Conservation (phyloP, 2,113 vertebrate species). For the Mastomys natalensis region DNA sequence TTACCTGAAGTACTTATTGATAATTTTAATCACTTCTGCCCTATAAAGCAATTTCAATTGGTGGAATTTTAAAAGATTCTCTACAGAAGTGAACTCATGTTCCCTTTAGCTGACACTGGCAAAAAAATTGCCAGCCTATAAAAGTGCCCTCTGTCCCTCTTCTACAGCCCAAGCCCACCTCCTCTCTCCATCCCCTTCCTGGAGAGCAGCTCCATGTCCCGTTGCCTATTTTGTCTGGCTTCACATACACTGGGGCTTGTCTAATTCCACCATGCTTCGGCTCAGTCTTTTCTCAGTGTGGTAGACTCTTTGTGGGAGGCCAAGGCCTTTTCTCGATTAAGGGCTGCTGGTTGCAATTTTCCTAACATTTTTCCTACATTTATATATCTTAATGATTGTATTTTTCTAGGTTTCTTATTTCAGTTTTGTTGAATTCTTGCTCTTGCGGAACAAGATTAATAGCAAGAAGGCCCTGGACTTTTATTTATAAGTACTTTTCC, state of each 20-base stretch:
- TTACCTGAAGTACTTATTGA: conserved; percentile 69
- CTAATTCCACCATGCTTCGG: not conserved
- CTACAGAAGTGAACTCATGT: not conserved
- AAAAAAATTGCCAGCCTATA: not conserved
- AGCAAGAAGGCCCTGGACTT: conserved; percentile 30
- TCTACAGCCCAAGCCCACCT: not conserved
- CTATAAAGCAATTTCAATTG: conserved; percentile 41
- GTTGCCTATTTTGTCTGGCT: not conserved
- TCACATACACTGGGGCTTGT: not conserved
- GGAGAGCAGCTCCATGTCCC: not conserved
- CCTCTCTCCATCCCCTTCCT: not conserved
- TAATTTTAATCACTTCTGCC: conserved; percentile 66
- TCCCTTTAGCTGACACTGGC: not conserved
- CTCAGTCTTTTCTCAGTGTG: not conserved
- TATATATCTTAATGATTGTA: conserved; percentile 61
- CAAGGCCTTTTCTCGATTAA: conserved; percentile 65
- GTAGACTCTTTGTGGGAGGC: conserved; percentile 38
- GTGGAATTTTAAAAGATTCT: conserved; percentile 12
- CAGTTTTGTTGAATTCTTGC: conserved; percentile 30
- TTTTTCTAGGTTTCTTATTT: conserved; percentile 53
- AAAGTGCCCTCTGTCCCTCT: not conserved
- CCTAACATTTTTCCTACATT: conserved; percentile 60
- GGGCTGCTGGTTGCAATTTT: conserved; percentile 63
- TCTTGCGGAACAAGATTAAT: not conserved
- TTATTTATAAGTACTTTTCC: not conserved